Percentiles rank a stretch among this genome's conserved stretches.
Evolutionary conservation across 2,797 vertebrate genomes (phyloP).

Genomic region (Champsocephalus esox): DNA sequence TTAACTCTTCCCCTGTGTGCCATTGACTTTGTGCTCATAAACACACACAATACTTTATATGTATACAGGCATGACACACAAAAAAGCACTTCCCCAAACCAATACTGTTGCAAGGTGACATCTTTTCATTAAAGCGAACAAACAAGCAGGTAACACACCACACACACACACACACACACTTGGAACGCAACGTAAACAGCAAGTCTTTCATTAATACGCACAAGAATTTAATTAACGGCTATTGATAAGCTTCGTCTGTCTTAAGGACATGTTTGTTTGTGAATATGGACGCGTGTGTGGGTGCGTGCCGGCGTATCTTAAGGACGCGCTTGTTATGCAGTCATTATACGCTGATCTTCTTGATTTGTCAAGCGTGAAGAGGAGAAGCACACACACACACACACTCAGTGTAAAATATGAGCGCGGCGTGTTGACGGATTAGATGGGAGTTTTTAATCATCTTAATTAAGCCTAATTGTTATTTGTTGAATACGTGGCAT

Average conservation of each 20-base stretch:
- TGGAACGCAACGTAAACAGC: slow-evolving; percentile 49
- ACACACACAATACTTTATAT: slow-evolving; percentile 13
- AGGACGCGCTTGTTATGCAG: slow-evolving; percentile 62
- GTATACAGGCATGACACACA: not conserved
- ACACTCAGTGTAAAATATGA: slow-evolving; percentile 54
- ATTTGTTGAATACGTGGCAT: slow-evolving; percentile 79
- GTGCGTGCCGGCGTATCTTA: slow-evolving; percentile 62
- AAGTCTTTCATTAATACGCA: slow-evolving; percentile 72
- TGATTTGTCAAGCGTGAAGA: slow-evolving; percentile 74
- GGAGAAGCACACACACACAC: slow-evolving; percentile 30
- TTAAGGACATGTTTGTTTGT: slow-evolving; percentile 82
- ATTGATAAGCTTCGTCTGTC: slow-evolving; percentile 79
- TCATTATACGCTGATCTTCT: slow-evolving; percentile 74
- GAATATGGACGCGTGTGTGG: slow-evolving; percentile 44
- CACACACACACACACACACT: slow-evolving; percentile 26
- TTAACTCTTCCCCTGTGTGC: slow-evolving; percentile 21
- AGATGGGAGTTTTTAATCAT: slow-evolving; percentile 77
- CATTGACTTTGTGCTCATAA: slow-evolving; percentile 36
- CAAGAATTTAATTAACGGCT: slow-evolving; percentile 82
- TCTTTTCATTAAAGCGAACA: slow-evolving; percentile 77
- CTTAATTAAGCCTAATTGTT: slow-evolving; percentile 82
- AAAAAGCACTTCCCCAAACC: slow-evolving; percentile 29
- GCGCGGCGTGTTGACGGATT: slow-evolving; percentile 63
- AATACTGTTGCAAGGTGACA: slow-evolving; percentile 70
- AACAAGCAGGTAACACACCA: slow-evolving; percentile 50